Conservation (phyloP, 92 coral and sea anemone genomes). For the Plumapathes pennacea region DNA sequence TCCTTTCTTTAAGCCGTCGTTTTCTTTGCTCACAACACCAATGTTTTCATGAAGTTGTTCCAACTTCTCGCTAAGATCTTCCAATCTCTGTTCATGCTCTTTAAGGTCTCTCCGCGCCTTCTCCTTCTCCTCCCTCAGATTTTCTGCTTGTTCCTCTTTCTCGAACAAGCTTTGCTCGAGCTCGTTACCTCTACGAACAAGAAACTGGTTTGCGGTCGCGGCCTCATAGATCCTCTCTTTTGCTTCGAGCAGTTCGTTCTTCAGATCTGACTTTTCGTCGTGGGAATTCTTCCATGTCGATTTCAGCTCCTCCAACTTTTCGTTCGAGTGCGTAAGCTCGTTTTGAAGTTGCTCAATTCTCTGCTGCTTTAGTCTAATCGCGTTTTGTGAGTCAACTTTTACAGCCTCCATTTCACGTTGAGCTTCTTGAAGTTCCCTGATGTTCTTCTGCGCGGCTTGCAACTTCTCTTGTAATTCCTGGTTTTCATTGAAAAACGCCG, state of each 20-base stretch:
- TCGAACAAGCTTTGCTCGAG: conserved; percentile 47
- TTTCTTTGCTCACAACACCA: conserved; percentile 35
- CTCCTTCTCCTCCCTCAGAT: conserved; percentile 34
- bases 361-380: conserved; percentile 58
- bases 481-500: conserved; percentile 39
- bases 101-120: conserved; percentile 44
- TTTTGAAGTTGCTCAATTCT: conserved; percentile 48
- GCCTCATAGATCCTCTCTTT: conserved; percentile 52
- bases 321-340: conserved; percentile 42
- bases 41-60: conserved; percentile 38
- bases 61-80: conserved; percentile 41
- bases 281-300: conserved; percentile 45
- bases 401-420: conserved; percentile 48
- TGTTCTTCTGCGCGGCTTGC: conserved; percentile 24
- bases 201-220: conserved; percentile 38
- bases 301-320: conserved; percentile 50
- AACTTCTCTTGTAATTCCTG: conserved; percentile 32
- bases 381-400: conserved; percentile 26
- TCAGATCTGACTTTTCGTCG: conserved; percentile 50
- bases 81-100: conserved; percentile 39
- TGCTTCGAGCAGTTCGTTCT: conserved; percentile 37
- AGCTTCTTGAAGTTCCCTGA: conserved; percentile 30
- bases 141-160: conserved; percentile 52
- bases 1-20: conserved; percentile 26
- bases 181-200: conserved; percentile 32